A percentile compares a stretch with the other conserved stretches of the same genome.
These are phyloP conservation scores for Stenolophus ochropezus DNA, from an alignment of 2,888 invertebrate species.

Conservation along the genomic window DNA sequence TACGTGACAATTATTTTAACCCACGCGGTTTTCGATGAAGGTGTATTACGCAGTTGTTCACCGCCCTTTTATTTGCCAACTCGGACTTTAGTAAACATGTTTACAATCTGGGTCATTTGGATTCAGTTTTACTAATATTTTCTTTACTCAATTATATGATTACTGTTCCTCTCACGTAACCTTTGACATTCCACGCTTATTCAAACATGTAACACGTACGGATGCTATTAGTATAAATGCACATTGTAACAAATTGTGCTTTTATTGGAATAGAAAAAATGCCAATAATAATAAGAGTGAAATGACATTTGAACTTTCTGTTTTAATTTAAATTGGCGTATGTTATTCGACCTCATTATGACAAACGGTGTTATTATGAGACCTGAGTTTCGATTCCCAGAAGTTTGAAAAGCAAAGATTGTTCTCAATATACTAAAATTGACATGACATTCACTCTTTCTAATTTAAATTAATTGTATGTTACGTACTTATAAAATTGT, in stretches of 20 bases:
- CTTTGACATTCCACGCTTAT: neutral
- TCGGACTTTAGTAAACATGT: slow-evolving; percentile 39
- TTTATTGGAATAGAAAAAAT: neutral
- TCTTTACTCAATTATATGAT: slow-evolving; percentile 16
- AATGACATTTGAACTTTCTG: too few species aligned
- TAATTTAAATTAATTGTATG: neutral
- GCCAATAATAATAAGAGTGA: too few species aligned
- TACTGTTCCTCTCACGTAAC: neutral
- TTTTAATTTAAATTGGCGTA: too few species aligned
- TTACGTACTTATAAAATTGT: neutral
- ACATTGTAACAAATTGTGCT: neutral
- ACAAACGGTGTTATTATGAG: too few species aligned
- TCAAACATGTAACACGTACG: neutral
- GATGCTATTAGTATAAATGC: neutral
- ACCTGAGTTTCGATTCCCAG: too few species aligned
- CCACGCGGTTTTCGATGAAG: slow-evolving; percentile 11
- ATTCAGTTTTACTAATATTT: slow-evolving; percentile 2
- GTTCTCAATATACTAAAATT: too few species aligned
- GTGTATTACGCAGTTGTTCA: slow-evolving; percentile 42
- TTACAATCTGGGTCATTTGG: slow-evolving; percentile 36
- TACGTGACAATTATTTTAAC: slow-evolving; percentile 32
- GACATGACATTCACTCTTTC: neutral
- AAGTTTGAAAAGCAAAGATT: too few species aligned
- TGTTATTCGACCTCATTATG: too few species aligned
- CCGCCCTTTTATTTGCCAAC: neutral